phyloP scores from a whole-genome alignment of 1,140 invertebrate genomes.

The Calephelis nemesis region DNA sequence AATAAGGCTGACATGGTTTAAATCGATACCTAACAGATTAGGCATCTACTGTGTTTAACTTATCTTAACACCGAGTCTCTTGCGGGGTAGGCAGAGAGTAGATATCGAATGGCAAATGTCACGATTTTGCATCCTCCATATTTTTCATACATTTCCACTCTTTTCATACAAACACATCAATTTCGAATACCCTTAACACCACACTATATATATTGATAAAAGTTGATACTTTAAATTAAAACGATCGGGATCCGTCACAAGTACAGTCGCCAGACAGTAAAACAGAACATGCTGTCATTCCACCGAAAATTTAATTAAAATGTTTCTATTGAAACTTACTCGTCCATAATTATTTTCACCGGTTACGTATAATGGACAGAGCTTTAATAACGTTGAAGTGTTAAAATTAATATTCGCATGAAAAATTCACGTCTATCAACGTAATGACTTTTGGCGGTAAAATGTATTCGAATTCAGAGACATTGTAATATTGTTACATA shows the following conservation, averaged over 20 bases:
- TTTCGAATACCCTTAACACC: no score
- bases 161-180: no score
- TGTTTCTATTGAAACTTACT: slow-evolving; percentile 21
- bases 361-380: slow-evolving; percentile 20
- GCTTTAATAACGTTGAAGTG: slow-evolving; percentile 22
- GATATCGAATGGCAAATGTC: no score
- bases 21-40: no score
- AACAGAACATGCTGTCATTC: not conserved
- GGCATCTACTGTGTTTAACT: no score
- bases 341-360: slow-evolving; percentile 23
- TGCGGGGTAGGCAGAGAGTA: no score
- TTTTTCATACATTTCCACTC: no score
- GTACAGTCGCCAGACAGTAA: not conserved
- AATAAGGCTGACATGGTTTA: no score
- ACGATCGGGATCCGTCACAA: not conserved
- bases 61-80: no score
- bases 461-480: slow-evolving; percentile 15
- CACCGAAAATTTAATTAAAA: slow-evolving; percentile 21
- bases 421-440: slow-evolving; percentile 23
- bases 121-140: no score
- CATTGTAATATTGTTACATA: slow-evolving; percentile 10
- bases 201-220: no score
- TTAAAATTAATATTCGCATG: slow-evolving; percentile 18
- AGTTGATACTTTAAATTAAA: no score
- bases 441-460: slow-evolving; percentile 22